These are phyloP conservation scores for Nautilus pompilius DNA, from an alignment of 1,140 invertebrate species.

Conservation along the genomic window DNA sequence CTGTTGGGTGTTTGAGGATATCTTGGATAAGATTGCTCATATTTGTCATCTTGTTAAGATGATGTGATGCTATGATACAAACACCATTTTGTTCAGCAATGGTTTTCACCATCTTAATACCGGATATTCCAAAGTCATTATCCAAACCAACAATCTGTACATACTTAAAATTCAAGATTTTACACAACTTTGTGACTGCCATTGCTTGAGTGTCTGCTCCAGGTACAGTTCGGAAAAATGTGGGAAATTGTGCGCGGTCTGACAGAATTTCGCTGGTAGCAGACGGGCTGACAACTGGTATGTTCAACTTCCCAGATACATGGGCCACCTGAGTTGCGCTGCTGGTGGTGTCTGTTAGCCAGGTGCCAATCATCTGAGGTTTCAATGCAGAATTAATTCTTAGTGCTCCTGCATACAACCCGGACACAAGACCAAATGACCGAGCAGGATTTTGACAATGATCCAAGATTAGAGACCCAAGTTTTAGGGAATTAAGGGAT, in stretches of 20 bases:
- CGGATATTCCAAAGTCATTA: conserved; percentile 25
- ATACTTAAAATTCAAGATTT: conserved; percentile 31
- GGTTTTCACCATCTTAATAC: conserved; percentile 20
- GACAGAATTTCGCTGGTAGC: conserved; percentile 68
- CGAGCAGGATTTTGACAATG: conserved; percentile 35
- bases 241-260: conserved; percentile 71
- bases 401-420: conserved; percentile 28
- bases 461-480: conserved; percentile 39
- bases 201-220: conserved; percentile 75
- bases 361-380: conserved; percentile 22
- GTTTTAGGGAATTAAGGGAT: conserved; percentile 25
- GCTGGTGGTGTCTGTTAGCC: conserved; percentile 39
- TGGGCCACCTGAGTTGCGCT: conserved; percentile 26
- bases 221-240: conserved; percentile 75
- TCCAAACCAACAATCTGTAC: conserved; percentile 14
- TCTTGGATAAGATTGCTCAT: conserved; percentile 11
- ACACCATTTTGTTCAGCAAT: conserved; percentile 31
- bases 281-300: conserved; percentile 40
- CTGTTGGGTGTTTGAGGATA: conserved; percentile 1
- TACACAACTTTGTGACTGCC: conserved; percentile 59
- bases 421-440: conserved; percentile 28
- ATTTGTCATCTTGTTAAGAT: conserved; percentile 11
- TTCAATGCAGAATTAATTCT: conserved; percentile 9
- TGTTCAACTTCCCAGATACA: conserved; percentile 23
- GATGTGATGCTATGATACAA: conserved; percentile 26